A percentile compares a stretch with the other conserved stretches of the same genome.
Evolutionary conservation across 1,140 invertebrate genomes (phyloP).

Genomic region (Drosophila melanogaster): Release_6_plus_ISO1_MT NT_033779.5:6025501-6026000

Average conservation of each 20-base stretch:
- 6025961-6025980: no score
- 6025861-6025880: no score
- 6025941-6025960: no score
- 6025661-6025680: conserved; percentile 69
- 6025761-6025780: no score
- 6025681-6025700: background rate
- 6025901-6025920: no score
- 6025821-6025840: no score
- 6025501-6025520: conserved; percentile 33
- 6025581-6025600: conserved; percentile 1
- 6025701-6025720: conserved; percentile 57
- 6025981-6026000: no score
- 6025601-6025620: conserved; percentile 36
- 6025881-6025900: no score
- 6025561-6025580: conserved; percentile 40
- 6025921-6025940: no score
- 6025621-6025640: conserved; percentile 77
- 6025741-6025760: conserved; percentile 3
- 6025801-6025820: no score
- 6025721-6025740: conserved; percentile 2
- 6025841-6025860: no score
- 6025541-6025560: conserved; percentile 56
- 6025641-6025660: conserved; percentile 71
- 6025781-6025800: no score
- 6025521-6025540: conserved; percentile 54